Percentiles rank a stretch among this genome's conserved stretches.
Conservation (phyloP, 2,797 vertebrate species). For the Lepilemur ruficaudatus region DNA sequence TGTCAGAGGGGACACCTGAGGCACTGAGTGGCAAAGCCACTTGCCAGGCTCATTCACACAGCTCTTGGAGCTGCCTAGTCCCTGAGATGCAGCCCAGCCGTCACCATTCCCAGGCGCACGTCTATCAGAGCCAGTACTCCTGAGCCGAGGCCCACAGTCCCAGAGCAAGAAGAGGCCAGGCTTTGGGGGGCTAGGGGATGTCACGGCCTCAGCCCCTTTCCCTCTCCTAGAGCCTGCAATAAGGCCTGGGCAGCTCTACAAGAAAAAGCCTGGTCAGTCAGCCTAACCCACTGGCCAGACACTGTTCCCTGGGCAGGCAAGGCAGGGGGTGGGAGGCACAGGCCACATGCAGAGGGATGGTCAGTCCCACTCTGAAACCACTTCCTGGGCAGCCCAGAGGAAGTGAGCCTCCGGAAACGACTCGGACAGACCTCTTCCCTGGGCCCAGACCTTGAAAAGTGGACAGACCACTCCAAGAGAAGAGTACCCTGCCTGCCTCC, state of each 20-base stretch:
- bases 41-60: background rate
- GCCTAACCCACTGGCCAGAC: background rate
- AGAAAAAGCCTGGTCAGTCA: background rate
- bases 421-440: background rate
- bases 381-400: slow-evolving; percentile 76
- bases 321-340: background rate
- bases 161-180: background rate
- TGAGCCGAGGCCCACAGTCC: background rate
- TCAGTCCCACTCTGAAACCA: slow-evolving; percentile 70
- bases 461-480: background rate
- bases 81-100: background rate
- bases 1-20: slow-evolving; percentile 18
- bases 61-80: background rate
- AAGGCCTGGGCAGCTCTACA: background rate
- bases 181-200: background rate
- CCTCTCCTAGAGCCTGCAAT: background rate
- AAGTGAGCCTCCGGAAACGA: slow-evolving; percentile 70
- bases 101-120: background rate
- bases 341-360: slow-evolving; percentile 33
- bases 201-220: background rate
- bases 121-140: background rate
- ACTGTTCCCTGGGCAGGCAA: slow-evolving; percentile 13
- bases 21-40: background rate
- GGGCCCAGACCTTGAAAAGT: slow-evolving; percentile 6
- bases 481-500: background rate